phyloP scores from a whole-genome alignment of 2,113 vertebrate species.

The Petrocephalus zakoni region DNA sequence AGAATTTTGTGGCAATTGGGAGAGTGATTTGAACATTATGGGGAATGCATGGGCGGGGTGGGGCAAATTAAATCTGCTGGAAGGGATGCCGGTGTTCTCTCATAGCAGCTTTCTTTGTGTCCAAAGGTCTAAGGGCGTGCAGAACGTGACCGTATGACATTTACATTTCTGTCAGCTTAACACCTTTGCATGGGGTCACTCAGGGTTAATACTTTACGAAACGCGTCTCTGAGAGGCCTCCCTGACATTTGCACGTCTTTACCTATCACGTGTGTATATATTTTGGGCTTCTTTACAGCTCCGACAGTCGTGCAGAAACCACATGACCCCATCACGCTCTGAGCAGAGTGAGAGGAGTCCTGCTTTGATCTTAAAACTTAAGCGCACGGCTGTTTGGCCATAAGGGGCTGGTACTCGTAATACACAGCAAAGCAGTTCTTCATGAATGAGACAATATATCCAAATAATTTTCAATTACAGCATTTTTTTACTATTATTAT shows the following conservation, averaged over 20 bases:
- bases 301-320: neutral
- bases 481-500: neutral
- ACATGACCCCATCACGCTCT: neutral
- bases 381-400: neutral
- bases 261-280: neutral
- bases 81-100: conserved; percentile 31
- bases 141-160: neutral
- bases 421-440: neutral
- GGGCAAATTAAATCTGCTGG: neutral
- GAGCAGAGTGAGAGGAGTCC: neutral
- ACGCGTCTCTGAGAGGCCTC: neutral
- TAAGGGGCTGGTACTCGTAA: neutral
- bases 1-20: conserved; percentile 47
- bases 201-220: neutral
- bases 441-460: neutral
- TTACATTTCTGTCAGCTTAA: neutral
- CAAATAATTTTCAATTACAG: neutral
- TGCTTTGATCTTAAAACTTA: neutral
- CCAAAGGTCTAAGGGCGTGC: neutral
- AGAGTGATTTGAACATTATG: conserved; percentile 63
- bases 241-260: neutral
- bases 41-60: conserved; percentile 48
- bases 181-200: neutral
- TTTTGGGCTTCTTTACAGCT: neutral
- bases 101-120: neutral